Evolutionary conservation across 2,113 vertebrate species (phyloP), one percentile per base, ranked within the genome.

Genomic region (Ammodytes marinus): DNA sequence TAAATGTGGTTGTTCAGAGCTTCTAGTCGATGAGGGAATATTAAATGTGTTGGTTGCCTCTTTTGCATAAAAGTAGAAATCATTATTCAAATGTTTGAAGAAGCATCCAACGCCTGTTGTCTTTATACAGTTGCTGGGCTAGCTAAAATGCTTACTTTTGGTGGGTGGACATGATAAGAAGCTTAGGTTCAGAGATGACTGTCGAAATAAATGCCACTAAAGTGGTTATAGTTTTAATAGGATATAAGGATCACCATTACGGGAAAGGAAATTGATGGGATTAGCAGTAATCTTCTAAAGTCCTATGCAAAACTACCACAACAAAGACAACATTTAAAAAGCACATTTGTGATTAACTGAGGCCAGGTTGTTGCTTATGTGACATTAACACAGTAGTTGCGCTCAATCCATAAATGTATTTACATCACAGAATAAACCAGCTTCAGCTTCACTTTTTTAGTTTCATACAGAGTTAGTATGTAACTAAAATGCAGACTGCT

Each of bases 121-220:
- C 39, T 52, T 67, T 15, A 35, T n/a, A 54, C 10, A 43, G 67
- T 12, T 13, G 17, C 5, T 54, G n/a, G 17, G 37, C 15, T 54
- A 55, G 39, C 52, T 55, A 12, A 70, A 46, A 14, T 0, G 13
- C 68, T 57, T 57, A 43, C 39, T 45, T 69, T 46, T 46, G 40
- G 40, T 45, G 13, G 17, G 52, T 1, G 27, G 64, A 49, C 45
- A 66, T 5, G 12, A 66, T 66, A 66, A 66, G 64, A 49, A 49
- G 64, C 64, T 65, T 66, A 49, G 7, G 45, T 66, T 66, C 49
- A 13, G 37, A 15, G 19, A 66, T 27, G 45, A 67, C 42, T 35
- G 42, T 65, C 63, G 35, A 66, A 66, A 49, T 15, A 66, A 15
- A 49, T 49, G 63, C 19, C 45, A 65, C 63, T 47, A n/a, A 66